A percentile compares a stretch with the other conserved stretches of the same genome.
These are phyloP conservation scores for Cyprinodon diabolis DNA, from an alignment of 2,797 vertebrate genomes.

Conservation along the genomic window DNA sequence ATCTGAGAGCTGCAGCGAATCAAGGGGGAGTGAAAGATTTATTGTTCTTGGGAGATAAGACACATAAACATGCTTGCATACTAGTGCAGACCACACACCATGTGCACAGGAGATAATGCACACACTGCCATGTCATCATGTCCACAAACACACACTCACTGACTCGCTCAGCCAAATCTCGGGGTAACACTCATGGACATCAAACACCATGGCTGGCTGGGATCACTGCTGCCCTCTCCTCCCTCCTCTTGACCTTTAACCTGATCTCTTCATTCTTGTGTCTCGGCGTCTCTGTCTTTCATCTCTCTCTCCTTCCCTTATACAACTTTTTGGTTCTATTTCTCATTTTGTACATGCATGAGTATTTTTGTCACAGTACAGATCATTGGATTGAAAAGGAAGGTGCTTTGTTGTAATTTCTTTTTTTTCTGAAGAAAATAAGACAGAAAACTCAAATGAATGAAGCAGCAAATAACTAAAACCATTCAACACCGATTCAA, in stretches of 20 bases:
- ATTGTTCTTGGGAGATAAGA: constrained; percentile 50
- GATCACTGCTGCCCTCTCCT: constrained; percentile 60
- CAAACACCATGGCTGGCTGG: constrained; percentile 50
- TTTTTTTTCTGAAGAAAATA: neutral
- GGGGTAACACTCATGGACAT: constrained; percentile 30
- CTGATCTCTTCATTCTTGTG: constrained; percentile 48
- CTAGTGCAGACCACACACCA: constrained; percentile 60
- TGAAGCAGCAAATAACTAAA: too few relatives aligned
- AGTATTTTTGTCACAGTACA: neutral
- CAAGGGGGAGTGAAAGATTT: constrained; percentile 40
- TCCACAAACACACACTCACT: constrained; percentile 31
- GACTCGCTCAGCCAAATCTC: constrained; percentile 14
- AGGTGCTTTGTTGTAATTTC: too few relatives aligned
- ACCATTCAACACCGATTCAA: too few relatives aligned
- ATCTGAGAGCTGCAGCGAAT: constrained; percentile 13
- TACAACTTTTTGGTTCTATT: neutral
- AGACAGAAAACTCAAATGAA: neutral
- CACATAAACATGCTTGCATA: constrained; percentile 27
- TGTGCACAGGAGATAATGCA: constrained; percentile 40
- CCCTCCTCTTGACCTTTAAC: constrained; percentile 70
- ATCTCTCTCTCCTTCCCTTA: constrained; percentile 41
- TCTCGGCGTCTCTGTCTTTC: constrained; percentile 53
- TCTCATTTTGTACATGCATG: neutral
- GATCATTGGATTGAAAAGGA: too few relatives aligned
- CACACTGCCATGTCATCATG: constrained; percentile 28